phyloP scores from a whole-genome alignment of 2,888 invertebrate genomes.

The Drosophila merina region DNA sequence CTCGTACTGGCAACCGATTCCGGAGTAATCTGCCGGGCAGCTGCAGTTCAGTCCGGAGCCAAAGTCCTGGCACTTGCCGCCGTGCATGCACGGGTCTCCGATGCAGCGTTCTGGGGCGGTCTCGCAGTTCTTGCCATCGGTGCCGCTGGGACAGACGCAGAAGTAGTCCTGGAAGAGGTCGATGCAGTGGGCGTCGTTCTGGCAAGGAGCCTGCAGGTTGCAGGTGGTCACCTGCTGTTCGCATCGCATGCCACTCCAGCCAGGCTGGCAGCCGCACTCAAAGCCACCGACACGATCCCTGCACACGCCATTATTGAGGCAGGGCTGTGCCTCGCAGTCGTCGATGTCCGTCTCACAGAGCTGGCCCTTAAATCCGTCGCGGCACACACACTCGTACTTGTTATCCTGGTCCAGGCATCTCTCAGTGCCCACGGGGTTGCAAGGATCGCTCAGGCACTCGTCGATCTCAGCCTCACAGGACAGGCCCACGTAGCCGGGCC shows the following conservation, averaged over 20 bases:
- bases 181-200: constrained; percentile 96
- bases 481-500: constrained; percentile 95
- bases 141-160: constrained; percentile 93
- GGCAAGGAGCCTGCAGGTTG: constrained; percentile 91
- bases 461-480: constrained; percentile 97
- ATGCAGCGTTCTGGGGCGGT: constrained; percentile 94
- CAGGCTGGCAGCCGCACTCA: constrained; percentile 91
- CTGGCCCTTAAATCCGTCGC: constrained; percentile 93
- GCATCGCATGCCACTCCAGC: constrained; percentile 94
- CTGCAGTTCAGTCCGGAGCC: constrained; percentile 97
- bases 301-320: constrained; percentile 95
- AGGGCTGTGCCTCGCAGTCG: constrained; percentile 93
- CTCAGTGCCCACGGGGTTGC: constrained; percentile 95
- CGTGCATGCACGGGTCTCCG: constrained; percentile 94
- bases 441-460: constrained; percentile 95
- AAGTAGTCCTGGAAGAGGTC: constrained; percentile 91
- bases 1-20: constrained; percentile 96
- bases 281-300: constrained; percentile 93
- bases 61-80: constrained; percentile 97
- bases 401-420: constrained; percentile 95
- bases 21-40: constrained; percentile 93
- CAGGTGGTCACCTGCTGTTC: constrained; percentile 95
- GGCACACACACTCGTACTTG: constrained; percentile 93
- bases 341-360: constrained; percentile 94
- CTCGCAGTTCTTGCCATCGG: constrained; percentile 98